Conservation (phyloP, 2,113 vertebrate species). For the Arenaria interpres region DNA sequence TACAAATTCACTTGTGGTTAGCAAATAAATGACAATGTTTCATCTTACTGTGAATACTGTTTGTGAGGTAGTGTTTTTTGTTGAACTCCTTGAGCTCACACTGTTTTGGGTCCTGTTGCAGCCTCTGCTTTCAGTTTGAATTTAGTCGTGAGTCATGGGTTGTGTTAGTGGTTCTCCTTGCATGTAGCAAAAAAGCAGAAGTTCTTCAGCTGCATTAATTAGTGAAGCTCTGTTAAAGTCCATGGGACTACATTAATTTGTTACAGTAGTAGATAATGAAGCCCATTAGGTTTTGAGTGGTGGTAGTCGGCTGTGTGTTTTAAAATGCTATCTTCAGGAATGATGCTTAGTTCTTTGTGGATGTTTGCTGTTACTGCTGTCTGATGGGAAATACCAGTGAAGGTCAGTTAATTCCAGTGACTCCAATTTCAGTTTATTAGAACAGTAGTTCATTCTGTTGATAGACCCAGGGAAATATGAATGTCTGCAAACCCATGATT, state of each 20-base stretch:
- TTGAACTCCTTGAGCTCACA: background rate
- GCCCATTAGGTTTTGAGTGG: background rate
- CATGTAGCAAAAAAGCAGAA: background rate
- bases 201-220: background rate
- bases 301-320: background rate
- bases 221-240: background rate
- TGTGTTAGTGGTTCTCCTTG: background rate
- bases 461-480: background rate
- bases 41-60: background rate
- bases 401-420: background rate
- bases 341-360: background rate
- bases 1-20: background rate
- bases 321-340: background rate
- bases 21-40: background rate
- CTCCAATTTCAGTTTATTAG: background rate
- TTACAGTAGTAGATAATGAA: background rate
- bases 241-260: background rate
- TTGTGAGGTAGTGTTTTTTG: background rate
- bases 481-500: background rate
- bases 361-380: background rate
- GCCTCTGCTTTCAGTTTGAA: background rate
- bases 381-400: background rate
- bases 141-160: background rate
- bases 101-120: background rate
- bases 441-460: background rate